Evolutionary conservation across 2,888 invertebrate species (phyloP), one percentile per base, ranked within the genome.

Genomic region (Diplolepis rosae): DNA sequence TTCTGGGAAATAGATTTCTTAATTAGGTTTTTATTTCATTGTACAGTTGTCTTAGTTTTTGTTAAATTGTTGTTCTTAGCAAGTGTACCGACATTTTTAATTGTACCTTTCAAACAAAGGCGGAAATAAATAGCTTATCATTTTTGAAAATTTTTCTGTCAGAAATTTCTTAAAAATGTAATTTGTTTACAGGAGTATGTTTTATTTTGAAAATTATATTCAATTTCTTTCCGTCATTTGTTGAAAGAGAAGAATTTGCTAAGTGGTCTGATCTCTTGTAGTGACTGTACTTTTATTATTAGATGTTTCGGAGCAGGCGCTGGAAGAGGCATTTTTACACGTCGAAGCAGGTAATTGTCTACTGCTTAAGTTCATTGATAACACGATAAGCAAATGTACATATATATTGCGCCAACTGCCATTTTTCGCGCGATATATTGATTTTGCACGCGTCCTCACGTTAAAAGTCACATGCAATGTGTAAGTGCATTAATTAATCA

Each of bases 371-470:
- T 61, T 61, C 39, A 61, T 61, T 61, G 61, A 61, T 61, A 61
- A 61, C 32, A 32, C 24, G 61, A 39, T 61, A 61, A 61, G 39
- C 39, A 24, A 61, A 61, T 61, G 61, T 39, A 39, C 39, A 61
- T 61, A 39, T 61, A 61, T 61, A 61, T 39, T 61, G 61, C 39
- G 24, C 61, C n/a, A n/a, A 39, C 39, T 39, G 61, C 39, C 27
- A 61, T 61, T 61, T 61, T 35, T 24, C 35, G 24, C 61, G n/a
- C 2, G 61, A 61, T 61, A 61, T 61, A 61, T 61, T 39, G 61
- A 61, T 61, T 24, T 61, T 39, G 24, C 24, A 24, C 35, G 13
- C 61, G 22, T 24, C 61, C 27, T 61, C 24, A 11, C 7, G 61
- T 35, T 61, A 39, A 61, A 61, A 61, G 61, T 61, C 61, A 61